These are phyloP conservation scores for Agrotis clavis DNA, from an alignment of 2,888 invertebrate species.

Conservation along the genomic window DNA sequence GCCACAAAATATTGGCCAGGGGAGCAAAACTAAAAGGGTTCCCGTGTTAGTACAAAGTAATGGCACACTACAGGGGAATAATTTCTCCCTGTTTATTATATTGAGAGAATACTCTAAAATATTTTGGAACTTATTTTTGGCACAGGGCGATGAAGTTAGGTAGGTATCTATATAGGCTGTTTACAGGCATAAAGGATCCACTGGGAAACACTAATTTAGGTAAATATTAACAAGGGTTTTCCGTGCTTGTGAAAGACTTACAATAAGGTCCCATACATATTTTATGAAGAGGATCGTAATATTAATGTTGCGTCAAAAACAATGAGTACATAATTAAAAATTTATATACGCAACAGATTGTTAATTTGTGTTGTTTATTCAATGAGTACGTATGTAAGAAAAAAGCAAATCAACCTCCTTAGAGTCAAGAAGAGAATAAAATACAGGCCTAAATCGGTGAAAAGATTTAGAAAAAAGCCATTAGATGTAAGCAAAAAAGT, in stretches of 20 bases:
- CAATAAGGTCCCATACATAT: neutral
- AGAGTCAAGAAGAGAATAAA: neutral
- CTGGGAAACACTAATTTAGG: conserved; percentile 17
- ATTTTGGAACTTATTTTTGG: conserved; percentile 39
- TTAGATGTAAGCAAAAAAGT: neutral
- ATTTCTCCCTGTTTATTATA: conserved; percentile 43
- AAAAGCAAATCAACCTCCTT: neutral
- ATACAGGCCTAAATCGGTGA: neutral
- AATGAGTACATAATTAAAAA: no score
- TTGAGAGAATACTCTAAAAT: conserved; percentile 13
- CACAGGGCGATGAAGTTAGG: neutral
- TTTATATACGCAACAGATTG: neutral
- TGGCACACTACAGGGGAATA: conserved; percentile 43
- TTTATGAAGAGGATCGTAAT: no score
- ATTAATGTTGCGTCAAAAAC: no score
- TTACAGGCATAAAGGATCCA: neutral
- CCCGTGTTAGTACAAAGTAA: conserved; percentile 58
- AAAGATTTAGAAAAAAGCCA: neutral
- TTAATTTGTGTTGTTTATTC: neutral
- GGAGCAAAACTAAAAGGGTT: conserved; percentile 62
- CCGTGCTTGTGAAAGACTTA: neutral
- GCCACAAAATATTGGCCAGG: conserved; percentile 43
- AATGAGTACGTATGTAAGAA: neutral
- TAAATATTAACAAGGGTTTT: conserved; percentile 1
- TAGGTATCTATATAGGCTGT: neutral